Base-by-base conservation (phyloP, 23 tunicate genomes). In the Phallusia fumigata region DNA sequence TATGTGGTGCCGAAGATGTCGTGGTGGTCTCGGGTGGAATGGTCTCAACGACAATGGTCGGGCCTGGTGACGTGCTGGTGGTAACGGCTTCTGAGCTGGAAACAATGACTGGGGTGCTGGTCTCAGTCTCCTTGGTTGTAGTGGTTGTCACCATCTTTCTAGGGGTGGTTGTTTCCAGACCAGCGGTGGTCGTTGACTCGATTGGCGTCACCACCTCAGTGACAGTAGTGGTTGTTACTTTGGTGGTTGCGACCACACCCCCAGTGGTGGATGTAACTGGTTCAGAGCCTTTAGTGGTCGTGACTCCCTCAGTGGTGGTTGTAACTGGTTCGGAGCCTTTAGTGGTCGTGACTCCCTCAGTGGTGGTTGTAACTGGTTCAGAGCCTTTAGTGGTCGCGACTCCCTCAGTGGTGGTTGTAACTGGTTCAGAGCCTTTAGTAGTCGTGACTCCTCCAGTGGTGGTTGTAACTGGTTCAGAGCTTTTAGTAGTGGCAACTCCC, bases 221-320 rank as follows among this genome's bases (percentile, higher is more conserved):
- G 11, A 82, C 86, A n/a, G 83, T 35, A 16, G 95, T 90, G n/a
- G 95, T 90, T 12, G 80, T 32, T 76, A 52, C 88, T 13, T 58
- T 58, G 69, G 69, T 58, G 26, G 69, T 58, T 51, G 58, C 15
- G 58, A 18, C 18, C 58, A 13, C 18, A 18, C 58, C 18, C 18
- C 18, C 58, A 18, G 58, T 51, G 58, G n/a, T n/a, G n/a, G n/a
- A n/a, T 58, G 85, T 30, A 8, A 75, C 15, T 75, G 81, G 81
- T 21, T 36, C 58, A 15, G 40, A 32, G 19, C 36, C 50, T 31
- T 73, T 52, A 18, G 72, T 33, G 19, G 58, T 21, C 0, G 58
- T 6, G 19, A 35, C 40, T 32, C 31, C n/a, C 13, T 52, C 72
- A 2, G 32, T 52, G 21, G 83, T 6, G 16, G 69, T 58, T 51